Conservation (phyloP, 2,113 vertebrate species). For the Pituophis catenifer region DNA sequence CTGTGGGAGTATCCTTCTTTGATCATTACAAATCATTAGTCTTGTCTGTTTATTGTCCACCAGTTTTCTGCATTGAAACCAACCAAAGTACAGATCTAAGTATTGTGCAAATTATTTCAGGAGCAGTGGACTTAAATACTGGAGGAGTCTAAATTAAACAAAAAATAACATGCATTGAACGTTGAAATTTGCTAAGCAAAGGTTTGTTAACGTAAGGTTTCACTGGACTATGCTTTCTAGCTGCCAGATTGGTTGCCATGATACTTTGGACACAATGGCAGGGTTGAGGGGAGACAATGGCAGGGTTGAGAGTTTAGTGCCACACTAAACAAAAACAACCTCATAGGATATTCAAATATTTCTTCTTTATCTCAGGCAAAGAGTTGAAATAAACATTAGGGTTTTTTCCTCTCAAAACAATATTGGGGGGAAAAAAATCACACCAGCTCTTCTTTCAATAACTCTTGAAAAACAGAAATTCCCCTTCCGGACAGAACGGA, state of each 20-base stretch:
- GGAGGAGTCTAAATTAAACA: not conserved
- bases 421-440: not conserved
- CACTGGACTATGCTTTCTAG: not conserved
- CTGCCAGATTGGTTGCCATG: not conserved
- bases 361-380: not conserved
- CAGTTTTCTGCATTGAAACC: not conserved
- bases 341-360: not conserved
- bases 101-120: not conserved
- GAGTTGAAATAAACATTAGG: not conserved
- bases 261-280: not conserved
- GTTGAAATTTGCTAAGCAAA: not conserved
- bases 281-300: not conserved
- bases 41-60: not conserved
- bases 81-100: not conserved
- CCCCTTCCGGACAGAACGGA: not conserved
- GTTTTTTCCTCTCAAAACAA: not conserved
- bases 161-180: not conserved
- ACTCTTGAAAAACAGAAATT: not conserved
- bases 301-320: not conserved
- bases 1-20: too few species aligned
- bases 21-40: not conserved
- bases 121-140: not conserved
- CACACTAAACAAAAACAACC: not conserved
- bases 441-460: not conserved
- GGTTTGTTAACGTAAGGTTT: not conserved